Percentiles rank a stretch among this genome's conserved stretches.
Conservation (phyloP, 2,888 invertebrate genomes). For the Chymomyza procnemis region DNA sequence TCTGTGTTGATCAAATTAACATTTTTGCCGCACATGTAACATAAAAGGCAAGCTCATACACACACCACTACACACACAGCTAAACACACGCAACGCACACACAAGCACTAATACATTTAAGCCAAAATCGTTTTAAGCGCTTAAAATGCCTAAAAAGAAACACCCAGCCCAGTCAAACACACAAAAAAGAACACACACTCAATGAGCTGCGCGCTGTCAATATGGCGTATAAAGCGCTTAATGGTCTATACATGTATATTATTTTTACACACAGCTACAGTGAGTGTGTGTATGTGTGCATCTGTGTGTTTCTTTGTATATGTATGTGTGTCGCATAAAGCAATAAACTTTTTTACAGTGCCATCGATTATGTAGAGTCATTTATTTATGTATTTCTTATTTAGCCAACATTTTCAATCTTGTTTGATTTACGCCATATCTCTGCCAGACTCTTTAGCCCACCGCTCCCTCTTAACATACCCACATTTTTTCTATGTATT, state of each 20-base stretch:
- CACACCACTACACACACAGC: not conserved
- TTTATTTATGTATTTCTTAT: constrained; percentile 60
- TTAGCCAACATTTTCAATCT: constrained; percentile 28
- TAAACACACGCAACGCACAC: constrained; percentile 2
- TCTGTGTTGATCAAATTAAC: constrained; percentile 19
- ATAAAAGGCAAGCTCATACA: constrained; percentile 1
- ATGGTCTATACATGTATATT: constrained; percentile 46
- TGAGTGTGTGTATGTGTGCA: not conserved
- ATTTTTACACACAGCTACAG: constrained; percentile 29
- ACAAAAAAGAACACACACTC: not conserved
- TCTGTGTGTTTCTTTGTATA: too few species aligned
- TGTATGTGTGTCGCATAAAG: not conserved
- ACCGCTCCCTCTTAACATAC: not conserved
- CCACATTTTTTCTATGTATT: not conserved
- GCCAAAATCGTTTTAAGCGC: constrained; percentile 66
- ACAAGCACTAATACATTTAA: constrained; percentile 50
- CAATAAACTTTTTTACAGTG: constrained; percentile 40
- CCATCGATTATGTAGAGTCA: constrained; percentile 45
- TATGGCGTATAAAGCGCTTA: constrained; percentile 34
- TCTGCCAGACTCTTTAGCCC: constrained; percentile 16
- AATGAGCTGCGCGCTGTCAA: not conserved
- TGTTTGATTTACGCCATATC: constrained; percentile 34
- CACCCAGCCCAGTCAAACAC: too few species aligned
- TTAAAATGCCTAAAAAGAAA: constrained; percentile 30
- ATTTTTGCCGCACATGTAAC: constrained; percentile 1